Evolutionary conservation across 2,888 invertebrate species (phyloP).

Genomic region (Allolobophora icterica): DNA sequence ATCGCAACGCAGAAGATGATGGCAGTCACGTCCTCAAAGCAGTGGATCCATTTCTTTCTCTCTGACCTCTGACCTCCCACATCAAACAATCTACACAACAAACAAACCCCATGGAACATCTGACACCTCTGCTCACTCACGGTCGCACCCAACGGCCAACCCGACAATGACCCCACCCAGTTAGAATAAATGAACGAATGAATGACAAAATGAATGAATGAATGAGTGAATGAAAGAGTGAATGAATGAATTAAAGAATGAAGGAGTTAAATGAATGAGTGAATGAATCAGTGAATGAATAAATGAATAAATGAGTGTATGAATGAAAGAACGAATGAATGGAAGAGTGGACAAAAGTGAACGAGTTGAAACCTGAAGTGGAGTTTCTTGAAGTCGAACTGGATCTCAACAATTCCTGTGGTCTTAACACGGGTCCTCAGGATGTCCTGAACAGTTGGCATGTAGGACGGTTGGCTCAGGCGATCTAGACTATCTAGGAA

Average conservation of each 20-base stretch:
- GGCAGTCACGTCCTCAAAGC: conserved; percentile 97
- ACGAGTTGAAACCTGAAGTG: conserved; percentile 29
- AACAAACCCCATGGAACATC: neutral
- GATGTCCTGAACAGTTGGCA: conserved; percentile 37
- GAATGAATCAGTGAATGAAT: neutral
- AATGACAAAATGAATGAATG: neutral
- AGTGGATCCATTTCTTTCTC: conserved; percentile 99
- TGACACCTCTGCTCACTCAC: neutral
- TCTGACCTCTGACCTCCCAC: conserved; percentile 88
- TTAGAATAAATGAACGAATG: no score
- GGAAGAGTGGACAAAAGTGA: neutral
- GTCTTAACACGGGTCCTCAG: conserved; percentile 39
- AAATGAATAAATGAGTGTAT: neutral
- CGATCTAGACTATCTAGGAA: conserved; percentile 38
- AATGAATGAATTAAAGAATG: no score
- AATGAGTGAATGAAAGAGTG: neutral
- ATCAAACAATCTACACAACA: conserved; percentile 85
- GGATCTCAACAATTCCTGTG: conserved; percentile 39
- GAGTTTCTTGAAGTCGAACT: conserved; percentile 31
- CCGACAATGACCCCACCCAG: no score
- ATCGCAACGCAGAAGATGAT: conserved; percentile 99
- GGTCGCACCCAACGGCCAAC: neutral
- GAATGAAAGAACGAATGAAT: neutral
- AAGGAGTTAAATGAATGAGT: neutral
- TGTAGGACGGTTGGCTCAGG: conserved; percentile 27